phyloP scores from a whole-genome alignment of 2,113 vertebrate species.

The Sphyrna mokarran region DNA sequence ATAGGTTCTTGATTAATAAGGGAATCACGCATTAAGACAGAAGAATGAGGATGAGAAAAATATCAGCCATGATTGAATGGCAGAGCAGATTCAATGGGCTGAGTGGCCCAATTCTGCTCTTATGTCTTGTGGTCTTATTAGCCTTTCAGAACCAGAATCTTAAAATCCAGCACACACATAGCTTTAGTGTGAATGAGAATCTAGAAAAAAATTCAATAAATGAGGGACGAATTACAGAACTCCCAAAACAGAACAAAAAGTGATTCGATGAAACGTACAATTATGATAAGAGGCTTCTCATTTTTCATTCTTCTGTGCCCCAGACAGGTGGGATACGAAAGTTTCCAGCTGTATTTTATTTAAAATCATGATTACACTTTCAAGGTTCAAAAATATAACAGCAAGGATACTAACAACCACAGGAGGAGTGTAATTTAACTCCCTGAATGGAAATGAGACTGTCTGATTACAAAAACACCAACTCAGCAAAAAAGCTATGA shows the following conservation, averaged over 20 bases:
- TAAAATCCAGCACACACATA: neutral
- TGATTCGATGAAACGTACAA: neutral
- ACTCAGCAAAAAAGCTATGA: neutral
- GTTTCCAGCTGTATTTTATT: neutral
- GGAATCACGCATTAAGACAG: too few species aligned
- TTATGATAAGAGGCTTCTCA: neutral
- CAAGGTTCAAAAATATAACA: neutral
- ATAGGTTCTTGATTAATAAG: too few species aligned
- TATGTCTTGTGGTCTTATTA: neutral
- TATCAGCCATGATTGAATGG: too few species aligned
- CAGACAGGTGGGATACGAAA: neutral
- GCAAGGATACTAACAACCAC: neutral
- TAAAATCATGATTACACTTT: slow-evolving; percentile 21
- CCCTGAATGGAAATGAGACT: neutral
- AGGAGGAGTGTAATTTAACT: neutral
- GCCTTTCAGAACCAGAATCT: neutral
- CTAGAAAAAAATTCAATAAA: neutral
- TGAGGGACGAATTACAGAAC: neutral
- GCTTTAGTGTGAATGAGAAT: neutral
- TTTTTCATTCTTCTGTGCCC: neutral
- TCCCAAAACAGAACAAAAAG: neutral
- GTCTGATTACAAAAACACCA: neutral
- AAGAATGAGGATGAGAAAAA: too few species aligned
- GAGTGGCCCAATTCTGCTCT: too few species aligned
- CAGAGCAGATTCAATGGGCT: too few species aligned